Percentiles rank a stretch among this genome's conserved stretches.
phyloP scores from a whole-genome alignment of 2,888 invertebrate species.

The Euphydryas editha region DNA sequence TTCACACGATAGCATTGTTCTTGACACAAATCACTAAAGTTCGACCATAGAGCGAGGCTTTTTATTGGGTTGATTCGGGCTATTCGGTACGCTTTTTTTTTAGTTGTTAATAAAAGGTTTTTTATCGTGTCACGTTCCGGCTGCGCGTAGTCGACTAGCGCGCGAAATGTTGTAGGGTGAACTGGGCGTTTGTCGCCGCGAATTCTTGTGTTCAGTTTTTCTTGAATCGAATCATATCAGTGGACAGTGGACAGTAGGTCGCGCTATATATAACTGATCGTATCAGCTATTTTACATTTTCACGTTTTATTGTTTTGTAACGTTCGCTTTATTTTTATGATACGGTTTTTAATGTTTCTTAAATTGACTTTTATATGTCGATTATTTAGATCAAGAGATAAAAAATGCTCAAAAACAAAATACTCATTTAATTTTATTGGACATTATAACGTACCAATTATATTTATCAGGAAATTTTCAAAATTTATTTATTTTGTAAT shows the following conservation, averaged over 20 bases:
- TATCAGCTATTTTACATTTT: slow-evolving; percentile 41
- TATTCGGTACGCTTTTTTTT: background rate
- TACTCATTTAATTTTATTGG: background rate
- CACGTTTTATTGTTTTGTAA: slow-evolving; percentile 40
- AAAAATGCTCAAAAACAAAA: background rate
- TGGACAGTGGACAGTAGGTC: slow-evolving; percentile 64
- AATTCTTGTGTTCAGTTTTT: slow-evolving; percentile 72
- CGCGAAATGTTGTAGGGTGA: slow-evolving; percentile 73
- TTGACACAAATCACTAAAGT: slow-evolving; percentile 56
- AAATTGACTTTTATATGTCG: background rate
- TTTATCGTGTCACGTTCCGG: slow-evolving; percentile 41
- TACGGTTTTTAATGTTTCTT: background rate
- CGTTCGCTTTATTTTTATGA: slow-evolving; percentile 17
- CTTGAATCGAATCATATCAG: slow-evolving; percentile 70
- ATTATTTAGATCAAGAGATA: background rate
- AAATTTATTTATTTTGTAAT: no score
- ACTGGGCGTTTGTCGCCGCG: slow-evolving; percentile 68
- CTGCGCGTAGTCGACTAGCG: slow-evolving; percentile 71
- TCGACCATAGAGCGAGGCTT: slow-evolving; percentile 27
- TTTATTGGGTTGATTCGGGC: slow-evolving; percentile 23
- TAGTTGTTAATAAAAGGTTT: slow-evolving; percentile 41
- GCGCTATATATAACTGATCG: slow-evolving; percentile 67
- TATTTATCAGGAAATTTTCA: no score
- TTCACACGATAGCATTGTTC: slow-evolving; percentile 67
- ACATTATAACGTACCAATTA: background rate